Evolutionary conservation across 2,113 vertebrate species (phyloP), one percentile per base, ranked within the genome.

Genomic region (Xiphias gladius): DNA sequence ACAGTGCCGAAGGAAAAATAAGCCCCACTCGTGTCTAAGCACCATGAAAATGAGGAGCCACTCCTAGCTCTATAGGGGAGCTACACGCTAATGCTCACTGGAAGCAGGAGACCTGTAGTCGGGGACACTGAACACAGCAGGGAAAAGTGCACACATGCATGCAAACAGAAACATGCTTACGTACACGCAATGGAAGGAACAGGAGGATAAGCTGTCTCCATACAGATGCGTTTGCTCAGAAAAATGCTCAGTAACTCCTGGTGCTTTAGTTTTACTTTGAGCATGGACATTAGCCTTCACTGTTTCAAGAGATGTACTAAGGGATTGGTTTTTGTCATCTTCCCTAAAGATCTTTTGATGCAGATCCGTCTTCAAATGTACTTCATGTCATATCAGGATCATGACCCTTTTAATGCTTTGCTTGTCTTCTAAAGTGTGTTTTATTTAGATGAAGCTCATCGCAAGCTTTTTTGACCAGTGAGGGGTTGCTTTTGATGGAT

Each of bases 1-100:
- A 95, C 93, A 73, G 76, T 90, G 86, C 90, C 79, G 87, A 84
- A 89, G 84, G 35, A 72, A 84, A 89, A 92, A 85, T 87, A 90
- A 85, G 81, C 74, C 86, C 62, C 57, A 83, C 79, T 91, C 43
- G n/a, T 79, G 80, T 87, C 76, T 76, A 69, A 89, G 74, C 71
- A 59, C 26, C 73, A 87, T 84, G 78, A 82, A 85, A 88, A 92
- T 87, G 57, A 90, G 70, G 65, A 81, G 59, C 48, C 73, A 80
- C 74, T 85, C 75, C 48, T 68, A 2, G 19, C 75, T 0, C 69
- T 20, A 64, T 26, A 73, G 86, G 75, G 65, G 83, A 80, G 82
- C 77, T 75, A 73, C 78, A 84, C 79, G 80, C 69, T 78, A 80
- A 87, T 65, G 48, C 78, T 81, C 7, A 64, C 37, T 68, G 68